A percentile compares a stretch with the other conserved stretches of the same genome.
Evolutionary conservation across 2,797 vertebrate genomes (phyloP).

Genomic region (Siniperca undulata): DNA sequence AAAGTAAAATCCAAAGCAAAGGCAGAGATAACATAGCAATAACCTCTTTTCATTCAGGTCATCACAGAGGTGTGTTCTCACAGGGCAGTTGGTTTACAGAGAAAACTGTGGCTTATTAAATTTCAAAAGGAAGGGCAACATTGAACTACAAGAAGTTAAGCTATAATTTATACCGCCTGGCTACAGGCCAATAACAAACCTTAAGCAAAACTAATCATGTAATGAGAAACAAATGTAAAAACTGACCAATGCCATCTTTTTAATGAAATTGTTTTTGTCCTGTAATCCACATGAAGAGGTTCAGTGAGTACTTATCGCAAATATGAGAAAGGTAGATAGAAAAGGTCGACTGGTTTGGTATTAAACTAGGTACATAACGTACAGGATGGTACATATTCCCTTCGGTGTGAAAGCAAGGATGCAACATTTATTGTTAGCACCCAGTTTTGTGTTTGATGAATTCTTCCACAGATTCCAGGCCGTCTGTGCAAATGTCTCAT

Average conservation of each 20-base stretch:
- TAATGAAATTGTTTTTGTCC: background rate
- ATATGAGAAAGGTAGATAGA: background rate
- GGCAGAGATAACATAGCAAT: slow-evolving; percentile 30
- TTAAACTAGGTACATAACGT: background rate
- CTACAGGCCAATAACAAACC: background rate
- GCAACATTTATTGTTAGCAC: slow-evolving; percentile 23
- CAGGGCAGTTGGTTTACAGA: slow-evolving; percentile 27
- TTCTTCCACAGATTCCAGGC: slow-evolving; percentile 36
- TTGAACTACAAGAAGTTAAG: slow-evolving; percentile 1
- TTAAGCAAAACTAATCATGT: background rate
- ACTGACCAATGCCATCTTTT: background rate
- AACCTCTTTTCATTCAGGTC: slow-evolving; percentile 33
- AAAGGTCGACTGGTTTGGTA: background rate
- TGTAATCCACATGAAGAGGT: background rate
- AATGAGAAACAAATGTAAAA: slow-evolving; percentile 5
- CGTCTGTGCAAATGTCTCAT: slow-evolving; percentile 66
- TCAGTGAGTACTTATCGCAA: background rate
- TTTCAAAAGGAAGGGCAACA: slow-evolving; percentile 36
- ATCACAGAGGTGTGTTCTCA: slow-evolving; percentile 35
- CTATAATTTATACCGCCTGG: slow-evolving; percentile 16
- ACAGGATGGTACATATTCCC: background rate
- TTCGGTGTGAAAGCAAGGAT: background rate
- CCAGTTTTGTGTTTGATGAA: slow-evolving; percentile 32
- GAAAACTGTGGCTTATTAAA: slow-evolving; percentile 33
- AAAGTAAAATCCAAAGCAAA: slow-evolving; percentile 39